Evolutionary conservation across 2,888 invertebrate species (phyloP), one percentile per base, ranked within the genome.

Genomic region (Anthophora plumipes): DNA sequence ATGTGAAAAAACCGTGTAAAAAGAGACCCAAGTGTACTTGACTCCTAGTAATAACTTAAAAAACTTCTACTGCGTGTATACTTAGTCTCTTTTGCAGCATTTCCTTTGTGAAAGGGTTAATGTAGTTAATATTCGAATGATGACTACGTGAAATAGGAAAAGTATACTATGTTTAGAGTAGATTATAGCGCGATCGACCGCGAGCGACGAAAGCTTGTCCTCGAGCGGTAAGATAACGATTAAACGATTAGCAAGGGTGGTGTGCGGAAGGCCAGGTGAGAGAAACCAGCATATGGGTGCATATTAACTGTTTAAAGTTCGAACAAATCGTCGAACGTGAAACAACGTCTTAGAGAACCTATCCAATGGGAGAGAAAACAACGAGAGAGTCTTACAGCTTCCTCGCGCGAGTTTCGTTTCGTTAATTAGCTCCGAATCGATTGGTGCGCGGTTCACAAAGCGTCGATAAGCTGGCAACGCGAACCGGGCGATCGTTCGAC

Each of bases 371-470:
- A 60, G 7, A 12, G n/a, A 46, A 17, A 17, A 20, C 46, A 20
- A 14, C 52, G n/a, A 25, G 9, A 61, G 25, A 52, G 59, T 37
- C 61, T 57, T 59, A 63, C 61, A 39, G 41, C 60, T 70, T 67
- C 73, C 67, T 76, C 80, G 82, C 83, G 84, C 84, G 84, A 67
- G 61, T 72, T 85, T 83, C 79, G 87, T 87, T 87, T 86, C 76
- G 86, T 87, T 90, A 89, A 91, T 90, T 88, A 87, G 83, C 86
- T 87, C 77, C 75, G 81, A 87, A 89, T 89, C 82, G 84, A 85
- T 85, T 87, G 87, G 85, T 83, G 85, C 50, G 57, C 48, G 55
- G 68, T 50, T 77, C 22, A 41, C 37, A 74, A 70, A 80, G 9
- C 46, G 57, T 67, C 48, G 77, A 80, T 63, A 75, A 64, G 48